phyloP scores from a whole-genome alignment of 2,113 vertebrate genomes.

The Hyperopisus bebe region DNA sequence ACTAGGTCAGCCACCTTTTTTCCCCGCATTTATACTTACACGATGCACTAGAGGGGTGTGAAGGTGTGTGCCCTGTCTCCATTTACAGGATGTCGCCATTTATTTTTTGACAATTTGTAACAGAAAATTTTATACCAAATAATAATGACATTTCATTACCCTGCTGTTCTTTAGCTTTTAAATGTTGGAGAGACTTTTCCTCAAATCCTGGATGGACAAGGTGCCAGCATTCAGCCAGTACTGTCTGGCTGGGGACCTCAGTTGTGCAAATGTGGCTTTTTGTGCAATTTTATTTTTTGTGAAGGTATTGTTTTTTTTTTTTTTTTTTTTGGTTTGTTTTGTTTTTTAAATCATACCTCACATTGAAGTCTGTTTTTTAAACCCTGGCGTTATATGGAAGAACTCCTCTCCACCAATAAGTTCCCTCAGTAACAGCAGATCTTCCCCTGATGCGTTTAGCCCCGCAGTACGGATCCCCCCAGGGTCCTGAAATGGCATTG shows the following conservation, averaged over 20 bases:
- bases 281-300: slow-evolving; percentile 28
- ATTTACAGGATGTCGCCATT: neutral
- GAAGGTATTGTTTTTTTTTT: slow-evolving; percentile 9
- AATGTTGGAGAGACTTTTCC: slow-evolving; percentile 7
- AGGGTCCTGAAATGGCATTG: neutral
- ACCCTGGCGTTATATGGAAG: slow-evolving; percentile 26
- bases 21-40: slow-evolving; percentile 6
- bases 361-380: slow-evolving; percentile 28
- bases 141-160: slow-evolving; percentile 6
- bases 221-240: slow-evolving; percentile 4
- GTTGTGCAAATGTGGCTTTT: slow-evolving; percentile 28
- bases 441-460: slow-evolving; percentile 16
- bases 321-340: neutral
- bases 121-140: slow-evolving; percentile 32
- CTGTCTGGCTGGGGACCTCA: slow-evolving; percentile 21
- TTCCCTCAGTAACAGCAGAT: slow-evolving; percentile 17
- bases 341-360: slow-evolving; percentile 28
- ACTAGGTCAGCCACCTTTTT: neutral
- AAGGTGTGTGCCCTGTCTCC: neutral
- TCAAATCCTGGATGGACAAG: neutral
- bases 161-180: slow-evolving; percentile 18
- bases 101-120: slow-evolving; percentile 21
- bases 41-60: neutral
- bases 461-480: neutral
- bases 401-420: slow-evolving; percentile 36